Base-by-base conservation (phyloP, 2,888 invertebrate species). In the Pediacus dermestoides region DNA sequence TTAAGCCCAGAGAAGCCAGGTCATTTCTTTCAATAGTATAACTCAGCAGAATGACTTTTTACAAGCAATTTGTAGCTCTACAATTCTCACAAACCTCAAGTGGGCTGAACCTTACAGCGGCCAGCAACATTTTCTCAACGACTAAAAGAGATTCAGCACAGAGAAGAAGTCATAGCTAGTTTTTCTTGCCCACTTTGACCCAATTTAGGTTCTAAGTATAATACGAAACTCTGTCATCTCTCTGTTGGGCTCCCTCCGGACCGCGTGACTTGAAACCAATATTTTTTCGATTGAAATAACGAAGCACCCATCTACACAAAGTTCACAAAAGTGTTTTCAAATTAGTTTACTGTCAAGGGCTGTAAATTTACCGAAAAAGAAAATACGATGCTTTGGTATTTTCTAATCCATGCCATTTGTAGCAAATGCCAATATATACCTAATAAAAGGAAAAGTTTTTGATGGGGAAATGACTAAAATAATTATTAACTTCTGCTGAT, bases 261-360 rank as follows among this genome's bases (percentile, higher is more conserved):
- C 34, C 37, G 34, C 50, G 50, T 50, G 50, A 50, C 50, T 50
- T 46, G 50, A 46, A 50, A 50, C 47, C 50, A 40, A 50, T 50
- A 50, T 50, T 50, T 50, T 41, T 50, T 44, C 37, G 28, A 48
- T 45, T 50, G 45, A 47, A 50, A 50, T 47, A 39, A 39, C 28
- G 38, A 39, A 34, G 38, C 38, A 33, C 30, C 38, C 21, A 26
- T 32, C 15, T 27, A 18, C 13, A 16, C 38, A 39, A 38, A 33
- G 28, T 39, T 27, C 14, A 16, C 18, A 33, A 39, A 39, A 39
- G 38, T 39, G 38, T 39, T 38, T 34, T 30, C 13, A 28, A 39
- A 39, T 39, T 39, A 30, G 38, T 39, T 39, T 39, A 37, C 33
- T 14, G 28, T 30, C 35, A 27, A 9, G 26, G 25, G 28, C 35